A percentile compares a stretch with the other conserved stretches of the same genome.
Conservation (phyloP, 2,113 vertebrate genomes). For the Epinephelus fuscoguttatus region DNA sequence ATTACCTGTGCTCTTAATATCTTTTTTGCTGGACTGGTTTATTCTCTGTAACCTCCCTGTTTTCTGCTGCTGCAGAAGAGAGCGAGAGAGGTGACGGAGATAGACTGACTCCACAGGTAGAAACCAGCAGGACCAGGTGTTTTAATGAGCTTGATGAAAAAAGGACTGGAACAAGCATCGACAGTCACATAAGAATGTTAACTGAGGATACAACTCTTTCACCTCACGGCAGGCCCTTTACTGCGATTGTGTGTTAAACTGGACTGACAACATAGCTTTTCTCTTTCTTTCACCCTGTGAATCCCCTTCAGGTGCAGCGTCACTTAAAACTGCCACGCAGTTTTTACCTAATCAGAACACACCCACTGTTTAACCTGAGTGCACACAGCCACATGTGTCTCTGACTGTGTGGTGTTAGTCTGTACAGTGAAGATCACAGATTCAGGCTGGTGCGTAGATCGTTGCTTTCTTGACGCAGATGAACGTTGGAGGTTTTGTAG, state of each 20-base stretch:
- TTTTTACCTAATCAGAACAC: neutral
- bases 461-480: neutral
- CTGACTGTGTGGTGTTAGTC: neutral
- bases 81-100: neutral
- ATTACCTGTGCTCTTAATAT: neutral
- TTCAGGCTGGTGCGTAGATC: neutral
- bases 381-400: no score
- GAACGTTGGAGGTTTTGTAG: neutral
- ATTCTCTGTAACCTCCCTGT: neutral
- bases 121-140: conserved; percentile 45
- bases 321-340: neutral
- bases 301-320: conserved; percentile 20
- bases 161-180: neutral
- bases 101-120: conserved; percentile 18
- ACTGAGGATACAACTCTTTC: neutral
- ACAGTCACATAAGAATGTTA: neutral
- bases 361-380: neutral
- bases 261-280: neutral
- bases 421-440: no score
- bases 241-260: neutral
- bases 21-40: neutral
- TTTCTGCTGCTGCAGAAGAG: neutral
- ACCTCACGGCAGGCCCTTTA: neutral
- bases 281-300: neutral
- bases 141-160: neutral